Conservation (phyloP, 2,113 vertebrate genomes). For the Poicephalus meyeri region DNA sequence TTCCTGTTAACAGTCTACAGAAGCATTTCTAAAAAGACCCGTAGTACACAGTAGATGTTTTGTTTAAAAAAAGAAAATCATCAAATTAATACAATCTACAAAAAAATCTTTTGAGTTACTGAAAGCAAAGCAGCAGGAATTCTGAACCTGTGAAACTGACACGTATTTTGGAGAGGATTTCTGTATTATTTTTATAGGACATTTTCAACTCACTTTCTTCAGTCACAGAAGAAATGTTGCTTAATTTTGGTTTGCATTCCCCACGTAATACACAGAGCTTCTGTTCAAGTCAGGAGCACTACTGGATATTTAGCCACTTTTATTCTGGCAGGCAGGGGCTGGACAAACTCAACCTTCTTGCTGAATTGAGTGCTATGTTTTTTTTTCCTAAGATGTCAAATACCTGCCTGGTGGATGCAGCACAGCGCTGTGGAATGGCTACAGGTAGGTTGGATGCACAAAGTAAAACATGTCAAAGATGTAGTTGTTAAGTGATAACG, state of each 20-base stretch:
- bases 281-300: background rate
- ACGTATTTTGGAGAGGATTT: background rate
- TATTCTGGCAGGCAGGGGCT: background rate
- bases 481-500: fast-evolving
- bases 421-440: fast-evolving
- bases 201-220: background rate
- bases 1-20: background rate
- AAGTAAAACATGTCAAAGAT: background rate
- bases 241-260: background rate
- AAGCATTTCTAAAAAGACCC: background rate
- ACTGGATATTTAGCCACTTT: background rate
- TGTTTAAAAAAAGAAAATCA: background rate
- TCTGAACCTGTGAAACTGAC: background rate
- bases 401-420: background rate
- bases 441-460: background rate
- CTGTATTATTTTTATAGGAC: background rate
- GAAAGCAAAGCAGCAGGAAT: background rate
- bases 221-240: background rate
- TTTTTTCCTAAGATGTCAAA: background rate
- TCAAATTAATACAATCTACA: background rate
- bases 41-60: background rate
- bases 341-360: background rate
- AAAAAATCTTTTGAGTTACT: background rate
- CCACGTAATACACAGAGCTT: background rate
- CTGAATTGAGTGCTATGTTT: fast-evolving